phyloP scores from a whole-genome alignment of 2,797 vertebrate species.

The Sternarchorhynchus goeldii region DNA sequence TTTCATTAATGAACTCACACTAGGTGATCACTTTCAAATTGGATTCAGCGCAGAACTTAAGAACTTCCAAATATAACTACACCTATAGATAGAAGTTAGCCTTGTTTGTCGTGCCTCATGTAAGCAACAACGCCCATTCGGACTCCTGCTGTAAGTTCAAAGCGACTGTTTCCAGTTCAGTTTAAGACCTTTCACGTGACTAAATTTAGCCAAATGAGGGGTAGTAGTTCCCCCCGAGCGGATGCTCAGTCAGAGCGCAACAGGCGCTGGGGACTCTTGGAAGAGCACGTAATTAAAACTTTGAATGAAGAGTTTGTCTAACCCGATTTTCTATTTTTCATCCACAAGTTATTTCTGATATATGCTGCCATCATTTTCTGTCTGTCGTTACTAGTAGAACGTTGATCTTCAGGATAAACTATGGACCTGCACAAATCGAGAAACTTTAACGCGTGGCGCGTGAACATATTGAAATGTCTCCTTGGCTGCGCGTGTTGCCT shows the following conservation, averaged over 20 bases:
- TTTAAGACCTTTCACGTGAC: constrained; percentile 46
- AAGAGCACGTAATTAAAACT: not conserved
- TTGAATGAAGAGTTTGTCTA: constrained; percentile 9
- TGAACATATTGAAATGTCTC: constrained; percentile 33
- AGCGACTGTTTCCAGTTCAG: not conserved
- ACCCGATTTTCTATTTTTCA: not conserved
- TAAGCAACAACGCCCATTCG: no score
- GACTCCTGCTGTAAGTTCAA: constrained; percentile 3
- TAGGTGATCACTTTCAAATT: no score
- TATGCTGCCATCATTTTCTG: no score
- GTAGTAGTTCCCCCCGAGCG: constrained; percentile 9
- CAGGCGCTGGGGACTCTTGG: constrained; percentile 45
- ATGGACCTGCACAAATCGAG: constrained; percentile 44
- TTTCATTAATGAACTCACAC: no score
- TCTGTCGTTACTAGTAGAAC: not conserved
- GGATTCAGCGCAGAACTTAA: no score
- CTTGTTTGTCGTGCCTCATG: no score
- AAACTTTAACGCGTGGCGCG: constrained; percentile 7
- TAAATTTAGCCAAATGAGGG: constrained; percentile 17
- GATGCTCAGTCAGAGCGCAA: constrained; percentile 56
- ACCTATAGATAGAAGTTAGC: no score
- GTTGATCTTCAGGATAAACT: not conserved
- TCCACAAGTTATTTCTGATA: no score
- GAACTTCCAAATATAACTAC: no score
- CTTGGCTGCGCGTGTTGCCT: constrained; percentile 49